A percentile compares a stretch with the other conserved stretches of the same genome.
Evolutionary conservation across 2,113 vertebrate genomes (phyloP).

Genomic region (Speoplatyrhinus poulsoni): DNA sequence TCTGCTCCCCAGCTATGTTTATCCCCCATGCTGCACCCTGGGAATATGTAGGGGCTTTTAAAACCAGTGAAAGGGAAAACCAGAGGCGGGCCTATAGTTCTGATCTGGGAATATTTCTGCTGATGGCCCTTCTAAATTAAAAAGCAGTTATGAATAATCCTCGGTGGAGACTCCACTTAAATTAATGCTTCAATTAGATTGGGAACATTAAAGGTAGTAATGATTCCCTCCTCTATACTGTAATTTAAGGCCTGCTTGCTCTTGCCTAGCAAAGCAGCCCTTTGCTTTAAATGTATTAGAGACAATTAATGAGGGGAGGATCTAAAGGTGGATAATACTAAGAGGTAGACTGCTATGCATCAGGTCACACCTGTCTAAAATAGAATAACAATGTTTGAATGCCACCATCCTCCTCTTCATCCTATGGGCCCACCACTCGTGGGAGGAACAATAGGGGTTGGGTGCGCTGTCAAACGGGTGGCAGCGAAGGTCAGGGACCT

Average conservation of each 20-base stretch:
- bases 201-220: slow-evolving; percentile 82
- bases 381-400: slow-evolving; percentile 37
- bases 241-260: slow-evolving; percentile 77
- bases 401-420: no score
- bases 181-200: slow-evolving; percentile 82
- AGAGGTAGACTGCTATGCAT: slow-evolving; percentile 56
- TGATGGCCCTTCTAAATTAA: slow-evolving; percentile 75
- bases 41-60: slow-evolving; percentile 37
- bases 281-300: slow-evolving; percentile 74
- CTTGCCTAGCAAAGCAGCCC: slow-evolving; percentile 70
- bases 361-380: slow-evolving; percentile 41
- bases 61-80: slow-evolving; percentile 42
- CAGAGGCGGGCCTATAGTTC: slow-evolving; percentile 30
- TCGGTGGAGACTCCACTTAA: slow-evolving; percentile 73
- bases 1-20: neutral
- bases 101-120: slow-evolving; percentile 64
- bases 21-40: slow-evolving; percentile 18
- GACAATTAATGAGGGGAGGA: slow-evolving; percentile 74
- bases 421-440: no score
- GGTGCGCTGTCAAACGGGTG: no score
- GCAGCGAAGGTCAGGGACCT: no score
- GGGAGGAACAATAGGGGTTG: no score
- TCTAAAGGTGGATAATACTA: slow-evolving; percentile 63
- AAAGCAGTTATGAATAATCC: slow-evolving; percentile 79
- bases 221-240: slow-evolving; percentile 77